A percentile compares a stretch with the other conserved stretches of the same genome.
phyloP scores from a whole-genome alignment of 37 sponge, comb jelly and placozoan species.

The Halisarca cf. caerulea region DNA sequence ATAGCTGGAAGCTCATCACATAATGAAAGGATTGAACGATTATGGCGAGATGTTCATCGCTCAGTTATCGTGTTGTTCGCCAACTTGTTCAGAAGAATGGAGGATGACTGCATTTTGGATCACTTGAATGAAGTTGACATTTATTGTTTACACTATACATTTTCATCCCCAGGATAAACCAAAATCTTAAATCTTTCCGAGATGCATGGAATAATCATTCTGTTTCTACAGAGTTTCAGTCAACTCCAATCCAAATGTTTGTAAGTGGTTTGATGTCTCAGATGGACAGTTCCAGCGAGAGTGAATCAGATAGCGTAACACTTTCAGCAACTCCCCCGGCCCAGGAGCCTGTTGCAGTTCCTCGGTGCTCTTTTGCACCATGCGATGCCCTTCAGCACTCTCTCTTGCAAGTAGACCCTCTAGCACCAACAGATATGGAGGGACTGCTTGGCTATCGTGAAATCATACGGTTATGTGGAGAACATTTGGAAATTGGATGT shows the following conservation, averaged over 20 bases:
- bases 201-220: slow-evolving; percentile 56
- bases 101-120: slow-evolving; percentile 35
- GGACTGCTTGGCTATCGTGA: not conserved
- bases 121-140: slow-evolving; percentile 42
- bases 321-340: not conserved
- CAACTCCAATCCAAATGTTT: slow-evolving; percentile 20
- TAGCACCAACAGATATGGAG: not conserved
- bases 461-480: not conserved
- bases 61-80: slow-evolving; percentile 34
- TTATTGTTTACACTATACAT: slow-evolving; percentile 36
- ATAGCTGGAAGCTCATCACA: slow-evolving; percentile 39
- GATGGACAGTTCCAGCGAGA: slow-evolving; percentile 8
- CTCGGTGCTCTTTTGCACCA: slow-evolving; percentile 9
- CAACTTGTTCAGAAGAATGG: slow-evolving; percentile 38
- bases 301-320: slow-evolving; percentile 13
- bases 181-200: slow-evolving; percentile 20
- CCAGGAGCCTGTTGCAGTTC: slow-evolving; percentile 7
- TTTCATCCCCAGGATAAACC: slow-evolving; percentile 42
- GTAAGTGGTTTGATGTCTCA: slow-evolving; percentile 1
- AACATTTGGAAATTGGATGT: not conserved
- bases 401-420: not conserved
- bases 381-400: not conserved
- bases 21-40: slow-evolving; percentile 51
- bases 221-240: slow-evolving; percentile 23
- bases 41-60: slow-evolving; percentile 47